Base-by-base conservation (phyloP, 2,113 vertebrate genomes). In the Bufo gargarizans region DNA sequence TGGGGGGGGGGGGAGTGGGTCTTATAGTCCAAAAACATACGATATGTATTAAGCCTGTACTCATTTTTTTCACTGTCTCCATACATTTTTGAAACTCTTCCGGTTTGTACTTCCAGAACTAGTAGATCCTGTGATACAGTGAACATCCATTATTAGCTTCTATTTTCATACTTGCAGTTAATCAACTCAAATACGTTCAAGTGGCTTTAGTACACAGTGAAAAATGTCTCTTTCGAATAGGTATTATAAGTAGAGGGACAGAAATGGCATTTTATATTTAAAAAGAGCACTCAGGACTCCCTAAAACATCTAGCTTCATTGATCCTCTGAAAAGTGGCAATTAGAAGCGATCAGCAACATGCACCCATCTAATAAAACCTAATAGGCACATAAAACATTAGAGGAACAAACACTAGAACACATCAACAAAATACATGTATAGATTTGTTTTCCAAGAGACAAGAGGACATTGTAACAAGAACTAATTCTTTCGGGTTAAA, bases 121-220 rank as follows among this genome's bases (percentile, higher is more conserved):
- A n/a, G 1, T n/a, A 11, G 63, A 67, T 10, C 63, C 22, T 33
- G 8, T 49, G 17, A 47, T 47, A 45, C 71, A 74, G 71, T 17
- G 9, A 47, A 6, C 8, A 17, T 47, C 3, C 43, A 43, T 19
- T 74, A 45, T 74, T 74, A 43, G 22, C 69, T 45, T 10, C 17
- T 74, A 43, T 7, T 17, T 43, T 74, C 47, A 8, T 74, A 17
- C 4, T 91, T 89, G 91, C 50, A 78, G 20, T 13, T 55, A 12
- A 55, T 53, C 1, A 78, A 22, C 4, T 4, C 19, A 20, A 53
- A 61, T 22, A 22, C 13, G n/a, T 77, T 53, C 10, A 53, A 77
- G 16, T 22, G n/a, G 20, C 50, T 56, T 22, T 7, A n/a, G 11
- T 4, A 22, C 50, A 50, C 47, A 33, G 67, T 4, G 5, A 71